Evolutionary conservation across 2,888 invertebrate species (phyloP).

Genomic region (Antitype chi): DNA sequence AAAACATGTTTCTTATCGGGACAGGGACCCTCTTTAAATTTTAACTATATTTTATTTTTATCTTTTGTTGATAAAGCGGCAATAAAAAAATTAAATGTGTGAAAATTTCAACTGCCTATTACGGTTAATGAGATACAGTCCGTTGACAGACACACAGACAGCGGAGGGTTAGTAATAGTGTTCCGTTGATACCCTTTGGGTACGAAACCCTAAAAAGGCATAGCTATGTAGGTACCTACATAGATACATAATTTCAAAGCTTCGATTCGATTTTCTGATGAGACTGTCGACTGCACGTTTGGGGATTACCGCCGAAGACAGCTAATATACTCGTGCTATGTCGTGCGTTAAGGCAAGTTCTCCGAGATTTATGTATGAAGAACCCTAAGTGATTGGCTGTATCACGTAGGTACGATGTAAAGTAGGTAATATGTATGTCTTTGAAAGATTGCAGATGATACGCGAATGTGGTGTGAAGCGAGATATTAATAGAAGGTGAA

Average conservation of each 20-base stretch:
- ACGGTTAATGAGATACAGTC: too few species aligned
- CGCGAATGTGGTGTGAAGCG: constrained; percentile 4
- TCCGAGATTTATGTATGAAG: constrained; percentile 67
- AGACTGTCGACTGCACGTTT: constrained; percentile 63
- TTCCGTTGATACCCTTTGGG: too few species aligned
- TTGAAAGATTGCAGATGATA: constrained; percentile 18
- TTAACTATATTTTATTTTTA: too few species aligned
- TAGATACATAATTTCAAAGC: constrained; percentile 42
- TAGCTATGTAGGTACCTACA: neutral
- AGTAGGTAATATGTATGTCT: constrained; percentile 24
- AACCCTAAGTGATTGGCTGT: constrained; percentile 64
- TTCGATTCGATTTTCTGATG: constrained; percentile 46
- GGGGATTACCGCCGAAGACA: constrained; percentile 70
- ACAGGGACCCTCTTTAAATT: too few species aligned
- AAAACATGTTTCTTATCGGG: too few species aligned
- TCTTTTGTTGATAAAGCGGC: too few species aligned
- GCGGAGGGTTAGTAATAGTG: too few species aligned
- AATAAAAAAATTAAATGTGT: too few species aligned
- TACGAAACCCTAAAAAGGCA: neutral
- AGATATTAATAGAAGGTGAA: constrained; percentile 1
- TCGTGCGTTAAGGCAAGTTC: constrained; percentile 58
- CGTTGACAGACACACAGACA: too few species aligned
- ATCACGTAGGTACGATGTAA: constrained; percentile 38
- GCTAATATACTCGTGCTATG: constrained; percentile 67
- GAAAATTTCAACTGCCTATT: too few species aligned